Evolutionary conservation across 2,113 vertebrate species (phyloP).

Genomic region (Gallinago paraguaiae): DNA sequence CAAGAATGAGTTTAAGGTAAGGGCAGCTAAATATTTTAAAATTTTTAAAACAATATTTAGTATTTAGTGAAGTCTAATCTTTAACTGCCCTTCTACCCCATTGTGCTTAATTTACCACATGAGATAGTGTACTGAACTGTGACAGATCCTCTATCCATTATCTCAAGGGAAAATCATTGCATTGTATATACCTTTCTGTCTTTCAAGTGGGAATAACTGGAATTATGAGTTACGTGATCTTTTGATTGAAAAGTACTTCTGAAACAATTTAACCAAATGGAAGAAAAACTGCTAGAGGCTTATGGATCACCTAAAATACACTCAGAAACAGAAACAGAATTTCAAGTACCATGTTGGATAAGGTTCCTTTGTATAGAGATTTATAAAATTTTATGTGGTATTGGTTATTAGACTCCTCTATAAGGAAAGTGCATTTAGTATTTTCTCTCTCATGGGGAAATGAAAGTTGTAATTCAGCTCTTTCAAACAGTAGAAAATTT

Average conservation of each 20-base stretch:
- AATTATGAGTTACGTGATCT: background rate
- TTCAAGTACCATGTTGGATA: background rate
- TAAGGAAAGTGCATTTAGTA: background rate
- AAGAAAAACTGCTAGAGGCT: background rate
- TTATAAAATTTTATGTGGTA: background rate
- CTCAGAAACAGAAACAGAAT: background rate
- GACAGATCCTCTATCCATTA: background rate
- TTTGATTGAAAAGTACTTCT: background rate
- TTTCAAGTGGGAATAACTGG: background rate
- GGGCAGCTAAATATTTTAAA: too few relatives aligned
- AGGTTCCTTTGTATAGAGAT: background rate
- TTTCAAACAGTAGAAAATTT: background rate
- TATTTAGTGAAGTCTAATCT: background rate
- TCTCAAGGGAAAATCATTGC: background rate
- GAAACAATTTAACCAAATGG: background rate
- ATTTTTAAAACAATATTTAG: background rate
- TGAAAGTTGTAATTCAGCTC: background rate
- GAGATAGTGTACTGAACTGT: background rate
- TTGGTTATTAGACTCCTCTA: background rate
- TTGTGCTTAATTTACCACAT: background rate
- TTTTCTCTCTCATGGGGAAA: background rate
- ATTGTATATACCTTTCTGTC: background rate
- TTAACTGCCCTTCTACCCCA: background rate
- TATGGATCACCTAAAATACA: background rate
- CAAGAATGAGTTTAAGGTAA: conserved; percentile 90